Base-by-base conservation (phyloP, 2,797 vertebrate genomes). In the Sebastes matsubarae region DNA sequence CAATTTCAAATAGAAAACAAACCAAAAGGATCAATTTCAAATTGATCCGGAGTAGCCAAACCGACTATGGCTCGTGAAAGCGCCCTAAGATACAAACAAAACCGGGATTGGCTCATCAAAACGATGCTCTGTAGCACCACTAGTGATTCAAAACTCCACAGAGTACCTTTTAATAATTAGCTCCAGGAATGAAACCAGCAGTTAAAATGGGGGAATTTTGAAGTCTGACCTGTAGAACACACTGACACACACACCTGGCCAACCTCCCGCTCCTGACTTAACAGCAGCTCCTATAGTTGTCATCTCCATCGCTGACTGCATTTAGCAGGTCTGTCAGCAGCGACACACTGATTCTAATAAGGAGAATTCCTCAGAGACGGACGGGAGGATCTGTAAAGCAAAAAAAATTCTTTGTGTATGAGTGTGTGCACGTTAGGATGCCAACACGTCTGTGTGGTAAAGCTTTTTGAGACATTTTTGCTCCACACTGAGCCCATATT, bases 281-380 rank as follows among this genome's bases (percentile, higher is more conserved):
- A 63, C 58, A 80, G 69, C 67, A 77, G 75, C 75, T 83, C 65
- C 76, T 32, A 46, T 34, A 50, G 75, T 65, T 89, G 65, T 90
- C 82, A 71, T 75, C 73, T 80, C 61, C 66, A 69, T 86, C 29
- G 61, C 54, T 50, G 46, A 50, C 46, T n/a, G 73, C 57, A 72
- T 89, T 87, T 74, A 78, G 72, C 61, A 68, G 52, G 72, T 83
- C 77, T 83, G 79, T 93, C 85, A 72, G 57, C 73, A 86, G 75
- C 30, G 72, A 80, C 72, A 36, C 46, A 18, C 22, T 58, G 59
- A 34, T 55, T 75, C 61, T 71, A 27, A 77, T 71, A 7, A 57
- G 32, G 68, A 54, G 60, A 84, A 85, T 90, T 84, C 85, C 79
- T 63, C 61, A 29, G 50, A 24, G 57, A 58, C 65, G 42, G 22